A percentile compares a stretch with the other conserved stretches of the same genome.
phyloP scores from a whole-genome alignment of 2,113 vertebrate species.

The Varanus komodoensis region DNA sequence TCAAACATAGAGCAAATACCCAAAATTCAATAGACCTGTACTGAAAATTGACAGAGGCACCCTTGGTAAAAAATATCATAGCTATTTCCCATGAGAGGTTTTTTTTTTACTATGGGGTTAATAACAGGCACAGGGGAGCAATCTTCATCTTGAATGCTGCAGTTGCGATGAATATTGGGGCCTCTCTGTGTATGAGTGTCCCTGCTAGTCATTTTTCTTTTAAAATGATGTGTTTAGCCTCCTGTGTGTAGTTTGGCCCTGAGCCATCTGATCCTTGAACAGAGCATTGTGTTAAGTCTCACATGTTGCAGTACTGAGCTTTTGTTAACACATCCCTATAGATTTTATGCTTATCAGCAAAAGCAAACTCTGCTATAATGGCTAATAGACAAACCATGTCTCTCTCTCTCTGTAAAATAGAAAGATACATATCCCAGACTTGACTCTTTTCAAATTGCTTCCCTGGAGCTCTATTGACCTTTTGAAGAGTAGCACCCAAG shows the following conservation, averaged over 20 bases:
- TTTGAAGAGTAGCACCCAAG: constrained; percentile 39
- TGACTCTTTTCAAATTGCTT: constrained; percentile 53
- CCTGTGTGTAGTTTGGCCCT: background rate
- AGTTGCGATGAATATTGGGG: too few relatives aligned
- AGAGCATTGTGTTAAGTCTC: background rate
- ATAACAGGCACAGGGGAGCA: too few relatives aligned
- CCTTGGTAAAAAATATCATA: too few relatives aligned
- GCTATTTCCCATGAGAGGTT: too few relatives aligned
- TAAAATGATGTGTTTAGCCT: background rate
- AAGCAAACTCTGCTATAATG: constrained; percentile 16
- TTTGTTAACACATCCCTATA: background rate
- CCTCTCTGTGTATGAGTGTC: too few relatives aligned
- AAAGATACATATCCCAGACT: background rate
- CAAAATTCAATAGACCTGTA: too few relatives aligned
- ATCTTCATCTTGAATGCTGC: too few relatives aligned
- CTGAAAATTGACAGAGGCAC: too few relatives aligned
- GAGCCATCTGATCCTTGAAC: background rate
- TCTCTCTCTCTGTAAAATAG: background rate
- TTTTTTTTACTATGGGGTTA: too few relatives aligned
- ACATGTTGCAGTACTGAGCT: background rate
- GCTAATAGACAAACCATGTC: background rate
- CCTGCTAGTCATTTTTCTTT: background rate
- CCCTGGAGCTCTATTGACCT: constrained; percentile 44
- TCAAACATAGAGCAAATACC: too few relatives aligned
- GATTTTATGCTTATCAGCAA: constrained; percentile 33